A percentile compares a stretch with the other conserved stretches of the same genome.
Conservation (phyloP, 2,888 invertebrate species). For the Pinctada fucata region DNA sequence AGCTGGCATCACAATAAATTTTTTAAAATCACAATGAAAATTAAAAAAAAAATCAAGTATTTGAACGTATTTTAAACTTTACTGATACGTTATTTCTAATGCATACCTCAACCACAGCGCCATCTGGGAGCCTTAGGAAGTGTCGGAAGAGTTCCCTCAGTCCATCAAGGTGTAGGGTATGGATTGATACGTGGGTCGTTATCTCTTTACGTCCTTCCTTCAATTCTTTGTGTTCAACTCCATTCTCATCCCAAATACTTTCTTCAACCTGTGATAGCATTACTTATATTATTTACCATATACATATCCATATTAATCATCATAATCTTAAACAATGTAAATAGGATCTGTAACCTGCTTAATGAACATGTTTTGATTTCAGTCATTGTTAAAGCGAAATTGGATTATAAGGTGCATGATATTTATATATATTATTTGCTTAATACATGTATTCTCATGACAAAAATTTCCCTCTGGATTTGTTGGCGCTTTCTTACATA, state of each 20-base stretch:
- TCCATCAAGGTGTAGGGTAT: slow-evolving; percentile 74
- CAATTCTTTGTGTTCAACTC: slow-evolving; percentile 52
- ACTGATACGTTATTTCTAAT: no score
- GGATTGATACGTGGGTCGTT: slow-evolving; percentile 74
- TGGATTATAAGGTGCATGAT: no score
- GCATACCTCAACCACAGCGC: slow-evolving; percentile 73
- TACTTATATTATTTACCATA: no score
- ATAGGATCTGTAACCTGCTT: no score
- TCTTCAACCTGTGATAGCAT: slow-evolving; percentile 62
- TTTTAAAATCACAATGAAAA: neutral
- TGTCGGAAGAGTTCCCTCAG: slow-evolving; percentile 73
- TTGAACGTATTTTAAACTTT: neutral
- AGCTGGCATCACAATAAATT: neutral
- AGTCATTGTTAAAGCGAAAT: no score
- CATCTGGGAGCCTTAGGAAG: slow-evolving; percentile 74
- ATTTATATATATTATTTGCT: no score
- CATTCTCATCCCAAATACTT: slow-evolving; percentile 68
- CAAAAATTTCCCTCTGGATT: no score
- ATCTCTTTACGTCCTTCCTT: slow-evolving; percentile 60
- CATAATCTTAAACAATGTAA: no score
- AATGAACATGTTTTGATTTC: no score
- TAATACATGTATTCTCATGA: no score
- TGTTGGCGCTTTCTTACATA: no score
- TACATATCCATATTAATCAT: no score
- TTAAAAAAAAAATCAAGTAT: neutral